Evolutionary conservation across 2,797 vertebrate species (phyloP), one percentile per base, ranked within the genome.

Genomic region (Orestias chungarensis): DNA sequence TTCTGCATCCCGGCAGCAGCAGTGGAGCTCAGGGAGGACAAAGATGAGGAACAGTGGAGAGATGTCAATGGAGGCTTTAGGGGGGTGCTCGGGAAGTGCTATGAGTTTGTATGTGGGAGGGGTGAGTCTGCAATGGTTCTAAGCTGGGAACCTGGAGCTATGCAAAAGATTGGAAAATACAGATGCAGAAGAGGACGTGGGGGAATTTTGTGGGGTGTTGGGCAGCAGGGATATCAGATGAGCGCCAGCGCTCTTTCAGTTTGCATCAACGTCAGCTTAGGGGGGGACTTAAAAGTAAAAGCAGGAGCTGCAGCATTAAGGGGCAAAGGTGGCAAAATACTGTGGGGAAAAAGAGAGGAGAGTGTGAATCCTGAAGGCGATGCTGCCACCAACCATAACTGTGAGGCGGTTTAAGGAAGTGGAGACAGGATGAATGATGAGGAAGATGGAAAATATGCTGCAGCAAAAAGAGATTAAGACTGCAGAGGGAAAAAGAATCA

Each of bases 221-320:
- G 47, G 42, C 78, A 78, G 77, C 57, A 31, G 81, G 82, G 86
- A 86, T 79, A 82, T 89, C 85, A 62, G 87, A 85, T 80, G 79
- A 91, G 86, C 73, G 84, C 86, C 88, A 92, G 87, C 86, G 86
- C 74, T 85, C 79, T 81, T 91, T 95, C 93, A 85, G 86, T 90
- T 91, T 81, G 86, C 79, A 93, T 95, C 90, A 94, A 33, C 74
- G 66, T 94, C 93, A 93, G 73, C 89, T 85, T 80, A 87, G n/a
- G n/a, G 73, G 83, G 35, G 78, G 71, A 81, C 69, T 85, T 80
- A 77, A n/a, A 77, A 77, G 82, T 85, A 80, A 76, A 77, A 80
- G 86, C 72, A 55, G 78, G 80, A 82, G 70, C 68, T 66, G 18
- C 72, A 74, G 78, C 79, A 80, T 82, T 17, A 33, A 86, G 77